Evolutionary conservation across 2,888 invertebrate species (phyloP), one percentile per base, ranked within the genome.

Genomic region (Caenorhabditis drosophilae): DNA sequence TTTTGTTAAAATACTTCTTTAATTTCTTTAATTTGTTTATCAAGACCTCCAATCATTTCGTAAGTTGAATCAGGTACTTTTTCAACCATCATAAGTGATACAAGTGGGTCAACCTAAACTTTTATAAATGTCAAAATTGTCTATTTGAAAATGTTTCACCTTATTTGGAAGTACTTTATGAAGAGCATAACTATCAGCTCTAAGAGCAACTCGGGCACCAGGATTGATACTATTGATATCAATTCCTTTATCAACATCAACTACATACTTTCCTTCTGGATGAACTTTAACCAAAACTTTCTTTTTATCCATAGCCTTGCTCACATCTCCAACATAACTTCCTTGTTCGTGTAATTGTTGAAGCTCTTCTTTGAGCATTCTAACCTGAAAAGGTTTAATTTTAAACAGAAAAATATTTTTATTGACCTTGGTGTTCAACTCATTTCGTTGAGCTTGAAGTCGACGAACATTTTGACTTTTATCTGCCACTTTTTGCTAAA

Each of bases 61-160:
- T 98, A 98, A 0, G 98, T 99, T 0, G 97, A 97, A 85, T 98
- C 98, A 0, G 98, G 98, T 2, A 98, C 98, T 85, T 98, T 98
- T 85, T 99, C 98, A 0, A 98, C 98, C 98, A 99, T 98, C 98
- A 98, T 98, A 64, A 99, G 89, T 0, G 96, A 96, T 0, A 98
- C 98, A 59, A 98, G 87, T 0, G 98, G 98, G 87, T 98, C 98
- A 2, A 98, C 90, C n/a, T n/a, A n/a, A n/a, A n/a, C n/a, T n/a
- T n/a, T n/a, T n/a, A n/a, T n/a, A n/a, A n/a, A n/a, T n/a, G n/a
- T n/a, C n/a, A n/a, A n/a, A n/a, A n/a, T n/a, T n/a, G n/a, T n/a
- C n/a, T n/a, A n/a, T n/a, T n/a, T n/a, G n/a, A n/a, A n/a, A n/a
- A n/a, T n/a, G n/a, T n/a, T n/a, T n/a, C n/a, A n/a, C n/a, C 88